Percentiles rank a stretch among this genome's conserved stretches.
phyloP scores from a whole-genome alignment of 1,140 invertebrate genomes.

The Penaeus japonicus region DNA sequence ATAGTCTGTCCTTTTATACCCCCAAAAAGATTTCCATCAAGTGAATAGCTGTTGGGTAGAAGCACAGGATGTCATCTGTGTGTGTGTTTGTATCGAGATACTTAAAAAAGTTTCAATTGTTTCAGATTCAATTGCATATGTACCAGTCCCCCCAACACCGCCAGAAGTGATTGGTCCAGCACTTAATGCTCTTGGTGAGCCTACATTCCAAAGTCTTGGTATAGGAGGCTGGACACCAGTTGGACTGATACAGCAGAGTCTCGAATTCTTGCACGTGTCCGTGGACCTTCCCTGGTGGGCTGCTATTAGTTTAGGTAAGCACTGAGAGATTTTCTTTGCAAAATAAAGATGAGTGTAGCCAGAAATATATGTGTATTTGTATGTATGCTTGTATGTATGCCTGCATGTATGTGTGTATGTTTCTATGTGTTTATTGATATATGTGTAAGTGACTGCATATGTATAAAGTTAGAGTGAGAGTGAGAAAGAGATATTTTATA shows the following conservation, averaged over 20 bases:
- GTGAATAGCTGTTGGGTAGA: no score
- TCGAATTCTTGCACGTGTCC: constrained; percentile 83
- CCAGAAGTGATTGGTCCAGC: constrained; percentile 24
- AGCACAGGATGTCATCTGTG: no score
- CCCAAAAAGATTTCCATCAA: no score
- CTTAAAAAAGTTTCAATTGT: background rate
- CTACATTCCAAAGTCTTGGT: constrained; percentile 80
- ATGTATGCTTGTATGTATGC: background rate
- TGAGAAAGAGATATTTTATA: background rate
- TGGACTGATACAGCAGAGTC: constrained; percentile 78
- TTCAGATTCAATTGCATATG: constrained; percentile 47
- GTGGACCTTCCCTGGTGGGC: constrained; percentile 89
- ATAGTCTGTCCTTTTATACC: no score
- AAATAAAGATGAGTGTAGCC: background rate
- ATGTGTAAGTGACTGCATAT: background rate
- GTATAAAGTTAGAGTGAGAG: background rate
- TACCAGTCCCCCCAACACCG: constrained; percentile 48
- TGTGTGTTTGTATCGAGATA: no score
- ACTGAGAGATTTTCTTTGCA: background rate
- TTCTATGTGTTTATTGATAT: background rate
- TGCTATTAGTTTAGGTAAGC: constrained; percentile 77
- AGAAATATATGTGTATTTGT: background rate
- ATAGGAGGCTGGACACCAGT: constrained; percentile 79
- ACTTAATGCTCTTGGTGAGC: constrained; percentile 72
- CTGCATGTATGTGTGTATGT: background rate